Percentiles rank a stretch among this genome's conserved stretches.
Evolutionary conservation across 1,140 invertebrate species (phyloP).

Genomic region (Drosophila athabasca): DNA sequence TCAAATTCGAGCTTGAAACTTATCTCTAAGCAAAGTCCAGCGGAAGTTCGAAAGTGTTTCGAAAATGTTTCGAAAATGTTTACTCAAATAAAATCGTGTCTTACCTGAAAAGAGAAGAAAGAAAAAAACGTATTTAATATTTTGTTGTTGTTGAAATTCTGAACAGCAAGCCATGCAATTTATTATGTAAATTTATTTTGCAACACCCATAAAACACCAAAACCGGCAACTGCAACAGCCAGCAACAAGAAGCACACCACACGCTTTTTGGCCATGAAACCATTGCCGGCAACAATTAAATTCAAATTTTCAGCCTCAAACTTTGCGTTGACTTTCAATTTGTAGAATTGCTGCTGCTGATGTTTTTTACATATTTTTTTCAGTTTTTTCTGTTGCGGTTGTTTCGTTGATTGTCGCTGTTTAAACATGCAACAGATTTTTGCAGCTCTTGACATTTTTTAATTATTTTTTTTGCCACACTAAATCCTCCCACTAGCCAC

Average conservation of each 20-base stretch:
- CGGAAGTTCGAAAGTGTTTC: constrained; percentile 15
- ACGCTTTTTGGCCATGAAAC: constrained; percentile 58
- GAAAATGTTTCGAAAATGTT: background rate
- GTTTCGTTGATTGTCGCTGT: constrained; percentile 21
- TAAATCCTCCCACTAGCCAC: constrained; percentile 4
- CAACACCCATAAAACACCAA: constrained; percentile 21
- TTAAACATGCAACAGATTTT: constrained; percentile 45
- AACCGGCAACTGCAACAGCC: constrained; percentile 23
- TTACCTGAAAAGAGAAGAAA: constrained; percentile 59
- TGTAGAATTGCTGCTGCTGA: no score
- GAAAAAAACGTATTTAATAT: constrained; percentile 20
- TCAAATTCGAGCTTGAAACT: background rate
- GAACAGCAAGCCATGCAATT: constrained; percentile 42
- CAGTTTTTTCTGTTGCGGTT: background rate
- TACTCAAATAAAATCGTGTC: constrained; percentile 5
- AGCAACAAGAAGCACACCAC: constrained; percentile 11
- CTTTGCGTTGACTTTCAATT: constrained; percentile 17
- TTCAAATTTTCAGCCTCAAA: constrained; percentile 52
- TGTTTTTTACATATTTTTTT: constrained; percentile 9
- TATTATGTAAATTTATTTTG: constrained; percentile 65
- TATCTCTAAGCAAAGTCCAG: background rate
- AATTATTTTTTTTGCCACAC: constrained; percentile 23
- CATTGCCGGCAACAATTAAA: constrained; percentile 60
- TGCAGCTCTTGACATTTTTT: constrained; percentile 49
- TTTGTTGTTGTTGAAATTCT: constrained; percentile 26